These are phyloP conservation scores for Pteria penguin DNA, from an alignment of 2,888 invertebrate genomes.

Conservation along the genomic window DNA sequence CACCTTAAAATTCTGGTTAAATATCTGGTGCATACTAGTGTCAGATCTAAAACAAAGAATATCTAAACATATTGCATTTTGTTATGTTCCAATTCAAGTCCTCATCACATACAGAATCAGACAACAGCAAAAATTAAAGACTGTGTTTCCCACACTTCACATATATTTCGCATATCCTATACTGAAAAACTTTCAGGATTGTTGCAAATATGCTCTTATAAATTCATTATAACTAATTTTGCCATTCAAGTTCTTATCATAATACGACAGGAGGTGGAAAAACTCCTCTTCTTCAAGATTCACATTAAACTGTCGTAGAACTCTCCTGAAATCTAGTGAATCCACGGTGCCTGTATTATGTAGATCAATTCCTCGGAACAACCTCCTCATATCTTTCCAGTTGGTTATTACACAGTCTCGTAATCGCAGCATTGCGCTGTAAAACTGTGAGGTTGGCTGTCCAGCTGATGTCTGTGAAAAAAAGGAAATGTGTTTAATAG, in stretches of 20 bases:
- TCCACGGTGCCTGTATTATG: slow-evolving; percentile 62
- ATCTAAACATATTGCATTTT: no score
- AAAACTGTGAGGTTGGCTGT: slow-evolving; percentile 51
- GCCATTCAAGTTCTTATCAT: slow-evolving; percentile 72
- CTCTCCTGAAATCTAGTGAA: slow-evolving; percentile 68
- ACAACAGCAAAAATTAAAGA: no score
- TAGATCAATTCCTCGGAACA: slow-evolving; percentile 68
- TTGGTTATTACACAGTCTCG: slow-evolving; percentile 67
- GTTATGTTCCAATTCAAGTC: no score
- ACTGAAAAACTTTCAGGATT: slow-evolving; percentile 38
- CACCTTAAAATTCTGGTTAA: no score
- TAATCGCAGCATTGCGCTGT: slow-evolving; percentile 66
- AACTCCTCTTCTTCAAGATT: slow-evolving; percentile 78
- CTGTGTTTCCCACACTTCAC: no score
- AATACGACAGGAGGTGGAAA: slow-evolving; percentile 70
- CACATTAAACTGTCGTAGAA: slow-evolving; percentile 72
- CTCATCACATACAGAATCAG: no score
- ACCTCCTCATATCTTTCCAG: slow-evolving; percentile 78
- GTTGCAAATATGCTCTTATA: slow-evolving; percentile 68
- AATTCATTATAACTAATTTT: slow-evolving; percentile 76
- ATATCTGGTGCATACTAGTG: no score
- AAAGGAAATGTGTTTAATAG: no score
- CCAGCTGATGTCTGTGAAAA: slow-evolving; percentile 58
- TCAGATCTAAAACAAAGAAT: no score
- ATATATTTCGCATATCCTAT: no score